A percentile compares a stretch with the other conserved stretches of the same genome.
These are phyloP conservation scores for Papilio aristodemus DNA, from an alignment of 1,140 invertebrate genomes.

Conservation along the genomic window DNA sequence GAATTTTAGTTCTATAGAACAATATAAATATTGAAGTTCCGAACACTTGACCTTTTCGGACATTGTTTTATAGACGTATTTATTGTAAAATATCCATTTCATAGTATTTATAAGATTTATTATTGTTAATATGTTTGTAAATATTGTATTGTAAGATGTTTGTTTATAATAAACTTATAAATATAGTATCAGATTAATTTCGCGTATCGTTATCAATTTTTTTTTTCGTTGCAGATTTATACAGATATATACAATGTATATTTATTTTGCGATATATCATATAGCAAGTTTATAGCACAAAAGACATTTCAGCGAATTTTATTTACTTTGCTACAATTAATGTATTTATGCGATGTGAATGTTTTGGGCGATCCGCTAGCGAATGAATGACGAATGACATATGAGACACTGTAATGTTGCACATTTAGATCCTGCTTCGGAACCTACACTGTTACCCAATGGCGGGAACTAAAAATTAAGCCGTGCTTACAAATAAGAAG, in stretches of 20 bases:
- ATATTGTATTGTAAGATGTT: conserved; percentile 52
- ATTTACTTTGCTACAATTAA: conserved; percentile 60
- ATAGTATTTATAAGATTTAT: conserved; percentile 71
- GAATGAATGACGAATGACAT: conserved; percentile 37
- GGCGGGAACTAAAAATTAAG: conserved; percentile 13
- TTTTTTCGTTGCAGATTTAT: conserved; percentile 44
- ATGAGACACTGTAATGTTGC: conserved; percentile 40
- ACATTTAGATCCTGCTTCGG: conserved; percentile 45
- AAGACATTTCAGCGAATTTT: conserved; percentile 70
- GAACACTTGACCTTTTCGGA: conserved; percentile 57
- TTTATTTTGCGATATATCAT: conserved; percentile 63
- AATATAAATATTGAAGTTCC: conserved; percentile 44
- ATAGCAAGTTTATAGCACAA: conserved; percentile 69
- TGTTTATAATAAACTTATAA: conserved; percentile 41
- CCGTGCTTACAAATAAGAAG: not conserved
- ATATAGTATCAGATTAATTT: conserved; percentile 37
- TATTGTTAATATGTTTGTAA: conserved; percentile 71
- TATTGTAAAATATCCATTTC: conserved; percentile 69
- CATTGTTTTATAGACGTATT: conserved; percentile 71
- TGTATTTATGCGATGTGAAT: conserved; percentile 61
- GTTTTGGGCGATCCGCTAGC: conserved; percentile 60
- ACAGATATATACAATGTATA: conserved; percentile 51
- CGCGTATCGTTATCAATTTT: conserved; percentile 38
- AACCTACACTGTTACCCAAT: conserved; percentile 43
- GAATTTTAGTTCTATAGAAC: conserved; percentile 45